Base-by-base conservation (phyloP, 1,140 invertebrate genomes). In the Plutomurus gul region DNA sequence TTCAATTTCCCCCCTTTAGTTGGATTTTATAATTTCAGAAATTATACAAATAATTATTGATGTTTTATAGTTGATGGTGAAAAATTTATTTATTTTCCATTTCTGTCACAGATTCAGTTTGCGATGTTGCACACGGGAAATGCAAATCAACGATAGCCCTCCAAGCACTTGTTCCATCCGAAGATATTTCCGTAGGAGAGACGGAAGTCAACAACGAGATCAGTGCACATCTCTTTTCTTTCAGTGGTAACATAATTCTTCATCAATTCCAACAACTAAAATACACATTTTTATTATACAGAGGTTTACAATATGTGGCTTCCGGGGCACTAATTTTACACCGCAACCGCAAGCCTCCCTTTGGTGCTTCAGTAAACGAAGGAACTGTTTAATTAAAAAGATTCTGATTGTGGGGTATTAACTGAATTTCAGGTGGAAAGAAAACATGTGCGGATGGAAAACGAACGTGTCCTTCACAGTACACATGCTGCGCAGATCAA, bases 401-500 rank as follows among this genome's bases (percentile, higher is more conserved):
- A 43, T 10, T 10, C 40, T 43, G n/a, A 22, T 8, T 20, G 20
- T n/a, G 20, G 13, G 20, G 20, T 56, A 20, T 56, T 20, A 22
- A 56, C 20, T 8, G 13, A n/a, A n/a, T 56, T 74, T 11, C 39
- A 75, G 72, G 72, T 43, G 72, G 22, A 20, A 39, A 36, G 18
- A 56, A 74, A 47, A 46, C 20, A 8, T 79, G 78, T 30, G 51
- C 72, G 0, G 78, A 76, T 46, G 36, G 73, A 39, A n/a, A 65
- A 25, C 13, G 37, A 76, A 79, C 22, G 18, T 80, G 79, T 37
- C 51, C 79, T 3, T 3, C 7, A 1, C 11, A 16, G 13, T 80
- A 80, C 49, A 80, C 79, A n/a, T 80, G 79, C 18, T 80, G 79
- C 33, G 18, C 10, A 3, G 43, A 72, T 22, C 0, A 40, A 6